Conservation (phyloP, 2,113 vertebrate species). For the Ibidorhyncha struthersii region DNA sequence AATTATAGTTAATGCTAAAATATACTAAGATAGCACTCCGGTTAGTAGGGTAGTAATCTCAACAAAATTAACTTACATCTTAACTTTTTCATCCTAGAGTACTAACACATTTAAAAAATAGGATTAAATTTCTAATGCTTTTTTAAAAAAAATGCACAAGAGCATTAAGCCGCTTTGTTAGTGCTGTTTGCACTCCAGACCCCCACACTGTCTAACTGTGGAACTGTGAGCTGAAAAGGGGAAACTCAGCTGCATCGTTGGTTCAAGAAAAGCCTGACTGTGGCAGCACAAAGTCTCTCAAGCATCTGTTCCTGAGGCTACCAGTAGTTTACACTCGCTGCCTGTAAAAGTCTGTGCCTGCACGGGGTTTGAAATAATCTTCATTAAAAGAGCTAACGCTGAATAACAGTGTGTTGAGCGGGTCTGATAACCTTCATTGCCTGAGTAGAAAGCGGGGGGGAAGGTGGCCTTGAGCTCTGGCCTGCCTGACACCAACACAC, state of each 20-base stretch:
- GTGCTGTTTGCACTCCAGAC: background rate
- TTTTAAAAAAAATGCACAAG: background rate
- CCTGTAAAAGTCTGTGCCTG: background rate
- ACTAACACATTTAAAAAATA: background rate
- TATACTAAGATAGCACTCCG: background rate
- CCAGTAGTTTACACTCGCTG: background rate
- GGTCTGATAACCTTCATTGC: accelerated
- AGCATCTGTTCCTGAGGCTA: background rate
- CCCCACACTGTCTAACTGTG: background rate
- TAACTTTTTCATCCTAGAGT: background rate
- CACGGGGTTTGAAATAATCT: background rate
- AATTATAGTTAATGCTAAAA: background rate
- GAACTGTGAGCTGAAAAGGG: background rate
- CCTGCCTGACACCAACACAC: no score
- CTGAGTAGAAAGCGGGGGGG: accelerated
- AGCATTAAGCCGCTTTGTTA: background rate
- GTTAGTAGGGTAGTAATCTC: background rate
- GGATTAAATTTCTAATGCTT: background rate
- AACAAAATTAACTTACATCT: background rate
- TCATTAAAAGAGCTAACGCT: background rate
- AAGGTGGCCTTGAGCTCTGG: background rate
- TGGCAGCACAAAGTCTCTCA: background rate
- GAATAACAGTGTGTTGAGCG: background rate
- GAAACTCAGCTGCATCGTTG: accelerated
- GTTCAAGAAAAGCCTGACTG: background rate